These are phyloP conservation scores for Lomographa bimaculata DNA, from an alignment of 2,888 invertebrate species.

Conservation along the genomic window DNA sequence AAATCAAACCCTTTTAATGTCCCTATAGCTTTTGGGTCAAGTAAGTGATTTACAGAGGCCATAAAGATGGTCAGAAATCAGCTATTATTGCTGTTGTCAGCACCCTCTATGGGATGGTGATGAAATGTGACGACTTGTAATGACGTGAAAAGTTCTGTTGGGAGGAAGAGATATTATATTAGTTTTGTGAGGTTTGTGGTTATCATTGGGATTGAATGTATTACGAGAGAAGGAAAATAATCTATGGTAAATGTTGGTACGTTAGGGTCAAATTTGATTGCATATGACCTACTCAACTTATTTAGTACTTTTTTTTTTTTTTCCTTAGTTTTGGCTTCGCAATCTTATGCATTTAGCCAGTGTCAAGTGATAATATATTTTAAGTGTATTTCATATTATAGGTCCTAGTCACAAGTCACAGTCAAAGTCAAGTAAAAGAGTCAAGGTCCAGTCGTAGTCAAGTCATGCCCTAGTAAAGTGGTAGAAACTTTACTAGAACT, in stretches of 20 bases:
- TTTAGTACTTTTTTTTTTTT: no score
- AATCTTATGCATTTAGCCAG: no score
- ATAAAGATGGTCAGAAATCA: conserved; percentile 70
- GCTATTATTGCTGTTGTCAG: conserved; percentile 68
- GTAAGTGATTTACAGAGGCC: conserved; percentile 72
- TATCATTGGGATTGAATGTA: conserved; percentile 1
- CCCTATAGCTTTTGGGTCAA: conserved; percentile 70
- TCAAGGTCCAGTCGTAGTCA: no score
- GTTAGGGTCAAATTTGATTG: background rate
- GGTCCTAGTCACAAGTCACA: no score
- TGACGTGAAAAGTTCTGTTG: conserved; percentile 31
- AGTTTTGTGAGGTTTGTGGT: conserved; percentile 5
- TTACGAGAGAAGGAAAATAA: no score
- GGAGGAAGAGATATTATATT: conserved; percentile 16
- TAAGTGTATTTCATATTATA: no score
- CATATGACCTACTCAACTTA: background rate
- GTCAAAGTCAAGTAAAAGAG: no score
- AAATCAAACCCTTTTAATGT: conserved; percentile 82
- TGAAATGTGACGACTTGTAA: conserved; percentile 53
- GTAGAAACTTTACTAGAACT: no score
- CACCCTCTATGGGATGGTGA: conserved; percentile 57
- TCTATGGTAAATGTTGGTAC: no score
- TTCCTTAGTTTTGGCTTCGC: no score
- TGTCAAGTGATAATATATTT: no score
- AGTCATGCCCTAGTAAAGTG: no score